Conservation (phyloP, 2,797 vertebrate species). For the Fundulus diaphanus region DNA sequence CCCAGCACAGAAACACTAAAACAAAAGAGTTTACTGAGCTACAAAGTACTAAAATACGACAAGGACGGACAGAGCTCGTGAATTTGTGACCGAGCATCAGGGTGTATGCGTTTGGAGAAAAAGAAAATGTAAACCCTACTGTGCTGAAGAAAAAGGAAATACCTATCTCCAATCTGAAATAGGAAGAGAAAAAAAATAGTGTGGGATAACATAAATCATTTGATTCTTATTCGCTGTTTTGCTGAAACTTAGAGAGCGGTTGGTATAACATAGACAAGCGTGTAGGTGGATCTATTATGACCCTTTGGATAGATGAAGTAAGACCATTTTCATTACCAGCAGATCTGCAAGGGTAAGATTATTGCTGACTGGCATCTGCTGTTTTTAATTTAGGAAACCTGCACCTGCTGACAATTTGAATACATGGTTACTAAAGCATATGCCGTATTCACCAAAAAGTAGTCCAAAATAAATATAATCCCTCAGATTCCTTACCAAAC, state of each 20-base stretch:
- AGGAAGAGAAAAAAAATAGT: background rate
- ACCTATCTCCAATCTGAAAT: background rate
- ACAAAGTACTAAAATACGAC: slow-evolving; percentile 22
- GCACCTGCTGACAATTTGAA: too few relatives aligned
- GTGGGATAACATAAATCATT: background rate
- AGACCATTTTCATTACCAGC: background rate
- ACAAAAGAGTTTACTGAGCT: background rate
- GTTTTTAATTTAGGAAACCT: background rate
- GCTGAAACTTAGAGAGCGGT: background rate
- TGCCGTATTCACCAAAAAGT: background rate
- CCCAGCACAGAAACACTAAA: slow-evolving; percentile 2
- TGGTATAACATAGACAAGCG: background rate
- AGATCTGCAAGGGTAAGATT: background rate
- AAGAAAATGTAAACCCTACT: background rate
- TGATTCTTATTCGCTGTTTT: background rate
- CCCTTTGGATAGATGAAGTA: background rate
- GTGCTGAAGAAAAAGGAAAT: background rate
- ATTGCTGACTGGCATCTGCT: background rate
- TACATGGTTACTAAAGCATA: background rate
- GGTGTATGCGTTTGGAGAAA: background rate
- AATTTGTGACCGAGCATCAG: background rate
- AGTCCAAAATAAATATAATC: background rate
- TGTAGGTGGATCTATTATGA: background rate
- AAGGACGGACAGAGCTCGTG: slow-evolving; percentile 7
- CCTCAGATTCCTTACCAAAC: background rate